phyloP scores from a whole-genome alignment of 2,113 vertebrate species.

The Phaethon lepturus region DNA sequence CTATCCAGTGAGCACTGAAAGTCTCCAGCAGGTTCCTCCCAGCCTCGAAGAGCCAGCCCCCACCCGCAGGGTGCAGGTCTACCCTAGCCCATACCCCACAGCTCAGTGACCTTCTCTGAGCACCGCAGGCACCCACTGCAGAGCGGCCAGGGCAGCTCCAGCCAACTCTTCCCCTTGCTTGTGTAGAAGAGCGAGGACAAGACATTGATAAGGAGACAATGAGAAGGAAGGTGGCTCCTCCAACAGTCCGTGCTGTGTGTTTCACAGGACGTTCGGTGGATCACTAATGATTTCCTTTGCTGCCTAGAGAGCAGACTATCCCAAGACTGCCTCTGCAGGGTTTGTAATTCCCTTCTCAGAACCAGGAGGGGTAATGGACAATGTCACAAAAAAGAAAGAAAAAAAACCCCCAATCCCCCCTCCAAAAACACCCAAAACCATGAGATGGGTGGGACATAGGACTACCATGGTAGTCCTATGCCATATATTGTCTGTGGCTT shows the following conservation, averaged over 20 bases:
- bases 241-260: neutral
- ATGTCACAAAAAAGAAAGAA: neutral
- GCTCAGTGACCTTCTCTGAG: fast-evolving
- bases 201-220: neutral
- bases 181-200: neutral
- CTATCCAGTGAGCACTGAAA: neutral
- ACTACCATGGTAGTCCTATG: neutral
- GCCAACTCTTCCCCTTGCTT: neutral
- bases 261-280: neutral
- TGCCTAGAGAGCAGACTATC: neutral
- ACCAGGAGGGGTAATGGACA: neutral
- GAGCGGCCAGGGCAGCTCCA: neutral
- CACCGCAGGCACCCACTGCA: neutral
- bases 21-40: neutral
- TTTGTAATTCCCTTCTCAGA: neutral
- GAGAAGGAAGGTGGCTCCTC: neutral
- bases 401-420: fast-evolving
- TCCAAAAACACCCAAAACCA: fast-evolving
- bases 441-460: neutral
- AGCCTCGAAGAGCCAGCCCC: neutral
- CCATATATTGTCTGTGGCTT: neutral
- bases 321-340: neutral
- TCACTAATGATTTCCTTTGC: neutral
- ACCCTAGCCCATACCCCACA: fast-evolving
- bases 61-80: too few species aligned